These are phyloP conservation scores for Drosophila pegasa DNA, from an alignment of 2,888 invertebrate genomes.

Conservation along the genomic window DNA sequence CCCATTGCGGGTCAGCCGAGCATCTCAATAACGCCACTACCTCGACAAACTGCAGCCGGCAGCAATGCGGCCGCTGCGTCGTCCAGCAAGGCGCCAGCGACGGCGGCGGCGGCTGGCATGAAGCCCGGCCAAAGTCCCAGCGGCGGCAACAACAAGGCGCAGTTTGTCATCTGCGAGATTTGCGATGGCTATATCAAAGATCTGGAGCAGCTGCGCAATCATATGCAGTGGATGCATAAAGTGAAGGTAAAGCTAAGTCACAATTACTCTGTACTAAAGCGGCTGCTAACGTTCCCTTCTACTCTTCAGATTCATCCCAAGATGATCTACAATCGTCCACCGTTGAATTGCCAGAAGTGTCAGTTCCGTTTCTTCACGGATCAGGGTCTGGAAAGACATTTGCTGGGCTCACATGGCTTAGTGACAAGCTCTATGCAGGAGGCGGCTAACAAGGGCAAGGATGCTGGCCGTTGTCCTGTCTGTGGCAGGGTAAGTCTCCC, in stretches of 20 bases:
- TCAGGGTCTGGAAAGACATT: slow-evolving; percentile 97
- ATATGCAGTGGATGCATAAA: slow-evolving; percentile 99
- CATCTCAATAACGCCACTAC: slow-evolving; percentile 95
- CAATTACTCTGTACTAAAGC: neutral
- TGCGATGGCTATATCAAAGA: slow-evolving; percentile 99
- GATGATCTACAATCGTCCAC: slow-evolving; percentile 97
- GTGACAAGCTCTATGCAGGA: slow-evolving; percentile 98
- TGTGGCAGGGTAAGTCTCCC: slow-evolving; percentile 92
- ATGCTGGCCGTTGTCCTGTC: slow-evolving; percentile 96
- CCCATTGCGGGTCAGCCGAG: slow-evolving; percentile 89
- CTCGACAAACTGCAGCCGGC: slow-evolving; percentile 89
- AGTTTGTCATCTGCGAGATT: slow-evolving; percentile 97
- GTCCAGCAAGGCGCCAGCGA: slow-evolving; percentile 81
- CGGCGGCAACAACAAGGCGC: slow-evolving; percentile 88
- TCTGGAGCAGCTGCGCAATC: slow-evolving; percentile 95
- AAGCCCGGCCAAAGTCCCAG: slow-evolving; percentile 85
- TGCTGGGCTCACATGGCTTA: slow-evolving; percentile 96
- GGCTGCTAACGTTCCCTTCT: neutral
- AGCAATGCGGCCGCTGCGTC: slow-evolving; percentile 84
- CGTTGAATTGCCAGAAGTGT: slow-evolving; percentile 97
- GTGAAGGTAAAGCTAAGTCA: slow-evolving; percentile 87
- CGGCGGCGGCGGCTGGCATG: slow-evolving; percentile 82
- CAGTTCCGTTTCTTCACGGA: slow-evolving; percentile 98
- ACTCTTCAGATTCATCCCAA: slow-evolving; percentile 91
- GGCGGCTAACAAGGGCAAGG: slow-evolving; percentile 97